Conservation (phyloP, 2,797 vertebrate genomes). For the Acrossocheilus wenchowensis region DNA sequence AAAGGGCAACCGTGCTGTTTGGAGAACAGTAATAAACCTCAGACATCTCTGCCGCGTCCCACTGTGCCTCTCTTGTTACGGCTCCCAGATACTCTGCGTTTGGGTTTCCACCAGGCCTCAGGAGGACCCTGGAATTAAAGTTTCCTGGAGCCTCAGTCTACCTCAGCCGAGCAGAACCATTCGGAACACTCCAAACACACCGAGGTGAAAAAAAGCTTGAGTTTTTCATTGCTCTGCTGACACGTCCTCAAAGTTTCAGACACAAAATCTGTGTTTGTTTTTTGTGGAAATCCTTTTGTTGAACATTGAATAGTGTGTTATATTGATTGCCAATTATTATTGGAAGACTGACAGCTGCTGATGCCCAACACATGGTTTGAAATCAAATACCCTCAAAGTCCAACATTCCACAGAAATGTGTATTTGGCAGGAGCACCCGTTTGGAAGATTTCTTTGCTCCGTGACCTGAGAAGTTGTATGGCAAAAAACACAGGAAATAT, state of each 20-base stretch:
- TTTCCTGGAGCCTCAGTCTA: constrained; percentile 61
- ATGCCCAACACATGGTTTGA: constrained; percentile 49
- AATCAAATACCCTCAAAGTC: constrained; percentile 45
- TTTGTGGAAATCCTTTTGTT: constrained; percentile 31
- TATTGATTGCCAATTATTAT: constrained; percentile 25
- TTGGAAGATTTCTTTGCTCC: constrained; percentile 18
- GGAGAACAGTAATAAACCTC: constrained; percentile 47
- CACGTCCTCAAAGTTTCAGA: constrained; percentile 36
- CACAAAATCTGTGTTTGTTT: constrained; percentile 34
- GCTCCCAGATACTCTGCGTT: constrained; percentile 49
- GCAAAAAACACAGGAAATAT: constrained; percentile 65
- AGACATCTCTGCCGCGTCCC: constrained; percentile 37
- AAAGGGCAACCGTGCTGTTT: constrained; percentile 46
- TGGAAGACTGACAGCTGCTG: constrained; percentile 46
- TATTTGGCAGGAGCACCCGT: constrained; percentile 39
- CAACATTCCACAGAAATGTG: constrained; percentile 48
- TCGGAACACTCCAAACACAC: constrained; percentile 15
- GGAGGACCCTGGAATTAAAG: constrained; percentile 65
- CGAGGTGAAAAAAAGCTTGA: constrained; percentile 33
- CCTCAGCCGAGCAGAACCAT: constrained; percentile 51
- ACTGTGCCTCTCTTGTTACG: constrained; percentile 45
- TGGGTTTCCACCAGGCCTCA: constrained; percentile 58
- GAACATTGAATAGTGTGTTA: neutral
- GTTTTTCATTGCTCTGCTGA: constrained; percentile 39
- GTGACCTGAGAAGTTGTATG: constrained; percentile 64